Conservation (phyloP, 2,888 invertebrate species). For the Meloe dianella region DNA sequence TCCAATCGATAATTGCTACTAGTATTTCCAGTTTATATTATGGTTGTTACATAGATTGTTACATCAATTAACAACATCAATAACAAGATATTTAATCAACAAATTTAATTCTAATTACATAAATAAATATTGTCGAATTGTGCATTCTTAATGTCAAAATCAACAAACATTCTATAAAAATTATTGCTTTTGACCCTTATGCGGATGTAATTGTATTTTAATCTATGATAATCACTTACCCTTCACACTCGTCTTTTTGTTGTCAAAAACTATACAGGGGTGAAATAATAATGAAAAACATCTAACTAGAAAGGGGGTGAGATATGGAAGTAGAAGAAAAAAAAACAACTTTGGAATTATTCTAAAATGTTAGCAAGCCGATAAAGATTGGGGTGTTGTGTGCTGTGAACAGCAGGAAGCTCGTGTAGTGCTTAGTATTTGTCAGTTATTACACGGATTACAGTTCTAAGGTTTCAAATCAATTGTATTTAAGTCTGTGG, state of each 20-base stretch:
- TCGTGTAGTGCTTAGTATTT: constrained; percentile 37
- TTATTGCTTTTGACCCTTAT: background rate
- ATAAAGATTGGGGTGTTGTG: constrained; percentile 44
- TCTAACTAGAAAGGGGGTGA: background rate
- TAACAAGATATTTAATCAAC: background rate
- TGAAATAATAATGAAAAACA: background rate
- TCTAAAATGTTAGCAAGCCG: constrained; percentile 40
- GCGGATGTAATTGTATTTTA: background rate
- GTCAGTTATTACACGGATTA: constrained; percentile 43
- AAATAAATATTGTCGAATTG: too few relatives aligned
- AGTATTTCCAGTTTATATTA: background rate
- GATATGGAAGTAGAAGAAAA: background rate
- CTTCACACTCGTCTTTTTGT: constrained; percentile 3
- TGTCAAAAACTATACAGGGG: background rate
- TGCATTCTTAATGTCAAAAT: background rate
- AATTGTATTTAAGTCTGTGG: background rate
- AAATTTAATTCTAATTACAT: too few relatives aligned
- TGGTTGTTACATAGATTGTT: background rate
- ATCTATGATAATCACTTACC: constrained; percentile 1
- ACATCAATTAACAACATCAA: background rate
- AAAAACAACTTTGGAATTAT: constrained; percentile 13
- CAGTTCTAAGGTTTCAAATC: constrained; percentile 15
- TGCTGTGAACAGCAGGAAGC: constrained; percentile 40
- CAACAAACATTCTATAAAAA: background rate
- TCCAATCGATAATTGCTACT: constrained; percentile 2